A percentile compares a stretch with the other conserved stretches of the same genome.
Evolutionary conservation across 2,113 vertebrate species (phyloP).

Genomic region (Hypocryptadius cinnamomeus): DNA sequence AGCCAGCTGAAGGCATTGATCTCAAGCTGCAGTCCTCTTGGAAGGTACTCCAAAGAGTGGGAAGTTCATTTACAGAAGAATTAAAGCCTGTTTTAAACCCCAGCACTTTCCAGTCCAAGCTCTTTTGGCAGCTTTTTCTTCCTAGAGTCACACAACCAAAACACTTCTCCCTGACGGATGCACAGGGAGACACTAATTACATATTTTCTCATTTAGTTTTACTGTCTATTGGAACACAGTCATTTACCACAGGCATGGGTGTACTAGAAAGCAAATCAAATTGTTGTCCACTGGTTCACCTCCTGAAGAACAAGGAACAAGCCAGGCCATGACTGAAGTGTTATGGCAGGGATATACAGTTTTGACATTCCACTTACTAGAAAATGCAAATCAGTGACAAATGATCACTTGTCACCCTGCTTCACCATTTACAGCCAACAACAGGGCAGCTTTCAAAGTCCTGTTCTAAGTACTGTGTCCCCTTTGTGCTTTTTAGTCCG

Average conservation of each 20-base stretch:
- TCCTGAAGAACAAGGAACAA: background rate
- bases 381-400: background rate
- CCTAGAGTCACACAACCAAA: background rate
- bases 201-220: background rate
- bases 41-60: constrained; percentile 3
- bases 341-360: background rate
- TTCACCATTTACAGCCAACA: background rate
- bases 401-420: background rate
- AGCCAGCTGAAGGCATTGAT: constrained; percentile 30
- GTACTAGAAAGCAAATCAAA: background rate
- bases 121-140: background rate
- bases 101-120: background rate
- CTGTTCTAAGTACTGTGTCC: background rate
- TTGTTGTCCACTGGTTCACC: background rate
- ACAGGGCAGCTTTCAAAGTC: background rate
- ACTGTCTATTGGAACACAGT: background rate
- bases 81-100: constrained; percentile 7
- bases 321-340: background rate
- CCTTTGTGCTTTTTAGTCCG: background rate
- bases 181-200: background rate
- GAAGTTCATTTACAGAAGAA: background rate
- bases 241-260: background rate
- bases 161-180: background rate
- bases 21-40: background rate
- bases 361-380: background rate